A percentile compares a stretch with the other conserved stretches of the same genome.
Evolutionary conservation across 2,888 invertebrate genomes (phyloP).

Genomic region (Drosophila parthenogenetica): DNA sequence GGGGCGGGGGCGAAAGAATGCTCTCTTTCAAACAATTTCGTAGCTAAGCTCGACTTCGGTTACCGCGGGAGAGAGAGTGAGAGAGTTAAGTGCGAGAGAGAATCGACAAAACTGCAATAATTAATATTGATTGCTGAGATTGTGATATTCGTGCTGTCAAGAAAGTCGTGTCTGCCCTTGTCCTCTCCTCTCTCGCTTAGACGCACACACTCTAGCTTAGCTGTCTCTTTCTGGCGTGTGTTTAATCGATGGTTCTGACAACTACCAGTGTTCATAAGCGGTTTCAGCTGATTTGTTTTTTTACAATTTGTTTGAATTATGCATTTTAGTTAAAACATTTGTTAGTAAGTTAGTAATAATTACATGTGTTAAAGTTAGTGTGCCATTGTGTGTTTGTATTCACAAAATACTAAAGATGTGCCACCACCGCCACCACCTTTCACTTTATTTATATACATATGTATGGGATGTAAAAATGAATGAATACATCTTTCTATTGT

Average conservation of each 20-base stretch:
- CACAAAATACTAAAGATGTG: conserved; percentile 67
- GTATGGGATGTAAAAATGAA: conserved; percentile 48
- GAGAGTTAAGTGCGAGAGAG: neutral
- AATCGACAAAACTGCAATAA: conserved; percentile 36
- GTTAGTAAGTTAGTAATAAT: conserved; percentile 44
- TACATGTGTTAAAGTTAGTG: conserved; percentile 23
- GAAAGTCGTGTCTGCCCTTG: conserved; percentile 15
- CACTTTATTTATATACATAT: conserved; percentile 66
- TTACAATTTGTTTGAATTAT: conserved; percentile 7
- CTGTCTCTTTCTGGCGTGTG: neutral
- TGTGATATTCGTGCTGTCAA: conserved; percentile 24
- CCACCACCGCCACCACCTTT: conserved; percentile 63
- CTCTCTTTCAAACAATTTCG: neutral
- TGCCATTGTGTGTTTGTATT: conserved; percentile 19
- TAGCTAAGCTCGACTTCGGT: conserved; percentile 2
- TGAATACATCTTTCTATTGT: conserved; percentile 59
- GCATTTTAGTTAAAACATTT: conserved; percentile 34
- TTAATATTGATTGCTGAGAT: conserved; percentile 42
- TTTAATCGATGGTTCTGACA: conserved; percentile 22
- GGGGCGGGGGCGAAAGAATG: neutral
- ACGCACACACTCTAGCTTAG: conserved; percentile 2
- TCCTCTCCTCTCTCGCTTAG: conserved; percentile 22
- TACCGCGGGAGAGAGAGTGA: neutral
- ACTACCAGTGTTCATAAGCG: conserved; percentile 15
- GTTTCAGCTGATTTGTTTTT: neutral